Evolutionary conservation across 2,113 vertebrate species (phyloP).

Genomic region (Physeter macrocephalus): DNA sequence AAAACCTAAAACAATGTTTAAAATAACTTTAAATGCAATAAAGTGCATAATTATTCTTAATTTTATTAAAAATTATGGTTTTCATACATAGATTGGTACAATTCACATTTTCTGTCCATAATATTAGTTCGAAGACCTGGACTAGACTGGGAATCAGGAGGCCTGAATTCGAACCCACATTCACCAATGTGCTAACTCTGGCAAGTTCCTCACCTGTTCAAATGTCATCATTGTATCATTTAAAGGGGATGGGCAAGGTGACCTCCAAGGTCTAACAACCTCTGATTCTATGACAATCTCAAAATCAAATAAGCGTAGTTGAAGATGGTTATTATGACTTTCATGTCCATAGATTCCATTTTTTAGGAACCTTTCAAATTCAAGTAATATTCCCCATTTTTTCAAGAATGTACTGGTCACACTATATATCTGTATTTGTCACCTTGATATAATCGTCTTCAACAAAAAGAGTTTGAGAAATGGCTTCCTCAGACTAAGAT

Average conservation of each 20-base stretch:
- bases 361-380: not conserved
- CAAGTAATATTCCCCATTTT: not conserved
- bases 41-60: not conserved
- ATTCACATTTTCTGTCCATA: not conserved
- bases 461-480: not conserved
- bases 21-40: not conserved
- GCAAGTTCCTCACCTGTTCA: not conserved
- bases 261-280: not conserved
- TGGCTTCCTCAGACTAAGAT: not conserved
- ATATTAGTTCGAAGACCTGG: not conserved
- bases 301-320: conserved; percentile 16
- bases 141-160: not conserved
- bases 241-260: not conserved
- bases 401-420: not conserved
- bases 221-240: not conserved
- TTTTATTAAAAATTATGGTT: not conserved
- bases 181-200: not conserved
- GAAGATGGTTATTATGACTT: not conserved
- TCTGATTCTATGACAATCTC: not conserved
- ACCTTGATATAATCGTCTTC: not conserved
- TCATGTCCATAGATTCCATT: not conserved
- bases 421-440: not conserved
- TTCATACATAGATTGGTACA: not conserved
- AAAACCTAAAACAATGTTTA: not conserved
- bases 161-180: not conserved